These are phyloP conservation scores for Nesoenas mayeri DNA, from an alignment of 2,113 vertebrate genomes.

Conservation along the genomic window DNA sequence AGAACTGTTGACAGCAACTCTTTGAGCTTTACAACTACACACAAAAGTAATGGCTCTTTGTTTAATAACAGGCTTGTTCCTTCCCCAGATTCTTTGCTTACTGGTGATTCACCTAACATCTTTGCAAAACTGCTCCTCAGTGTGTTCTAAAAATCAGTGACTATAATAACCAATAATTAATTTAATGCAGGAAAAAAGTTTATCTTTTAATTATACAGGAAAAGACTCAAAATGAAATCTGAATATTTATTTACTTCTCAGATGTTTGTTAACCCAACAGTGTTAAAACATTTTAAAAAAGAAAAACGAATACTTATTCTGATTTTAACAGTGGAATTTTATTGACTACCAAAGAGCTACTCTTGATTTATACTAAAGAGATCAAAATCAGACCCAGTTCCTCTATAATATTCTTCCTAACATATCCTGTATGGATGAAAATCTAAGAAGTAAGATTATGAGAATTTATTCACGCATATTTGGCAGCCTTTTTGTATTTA, in stretches of 20 bases:
- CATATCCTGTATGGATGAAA: background rate
- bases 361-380: conserved; percentile 42
- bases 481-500: conserved; percentile 22
- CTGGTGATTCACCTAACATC: background rate
- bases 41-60: background rate
- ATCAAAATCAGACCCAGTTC: conserved; percentile 41
- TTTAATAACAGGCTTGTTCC: background rate
- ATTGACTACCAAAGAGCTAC: conserved; percentile 21
- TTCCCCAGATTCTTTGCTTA: background rate
- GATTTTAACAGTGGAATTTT: conserved; percentile 24
- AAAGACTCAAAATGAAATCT: background rate
- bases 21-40: background rate
- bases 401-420: conserved; percentile 15
- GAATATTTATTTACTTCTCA: background rate
- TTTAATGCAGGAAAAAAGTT: background rate
- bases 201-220: background rate
- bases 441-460: conserved; percentile 39
- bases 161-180: conserved; percentile 17
- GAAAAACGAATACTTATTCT: background rate
- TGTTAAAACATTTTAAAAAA: background rate
- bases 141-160: background rate
- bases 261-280: background rate
- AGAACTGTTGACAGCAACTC: too few species aligned
- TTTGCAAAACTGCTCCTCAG: background rate
- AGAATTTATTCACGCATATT: background rate